phyloP scores from a whole-genome alignment of 2,888 invertebrate genomes.

The Apomyelois bistriatella region DNA sequence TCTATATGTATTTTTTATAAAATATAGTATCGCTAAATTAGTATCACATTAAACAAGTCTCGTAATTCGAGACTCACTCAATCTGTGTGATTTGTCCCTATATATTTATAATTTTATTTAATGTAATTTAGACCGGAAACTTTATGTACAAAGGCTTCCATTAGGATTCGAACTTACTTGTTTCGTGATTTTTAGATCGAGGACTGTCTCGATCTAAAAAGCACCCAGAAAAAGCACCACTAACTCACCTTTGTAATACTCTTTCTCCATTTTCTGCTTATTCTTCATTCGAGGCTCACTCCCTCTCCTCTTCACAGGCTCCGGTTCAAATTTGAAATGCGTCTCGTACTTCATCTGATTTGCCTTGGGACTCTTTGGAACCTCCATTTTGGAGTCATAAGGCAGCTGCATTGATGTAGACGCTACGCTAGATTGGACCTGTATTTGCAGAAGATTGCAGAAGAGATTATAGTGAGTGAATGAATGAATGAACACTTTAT shows the following conservation, averaged over 20 bases:
- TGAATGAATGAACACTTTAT: too few species aligned
- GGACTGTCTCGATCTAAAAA: too few species aligned
- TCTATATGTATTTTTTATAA: too few species aligned
- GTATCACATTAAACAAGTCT: too few species aligned
- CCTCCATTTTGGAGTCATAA: constrained; percentile 56
- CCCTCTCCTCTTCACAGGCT: constrained; percentile 64
- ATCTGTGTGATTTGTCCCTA: too few species aligned
- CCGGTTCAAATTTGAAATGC: constrained; percentile 79
- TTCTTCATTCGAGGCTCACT: constrained; percentile 72
- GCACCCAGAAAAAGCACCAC: not conserved
- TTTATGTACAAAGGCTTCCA: too few species aligned
- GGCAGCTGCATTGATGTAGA: constrained; percentile 67
- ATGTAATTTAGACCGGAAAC: too few species aligned
- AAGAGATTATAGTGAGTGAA: not conserved
- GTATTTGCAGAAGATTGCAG: not conserved
- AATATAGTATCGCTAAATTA: too few species aligned
- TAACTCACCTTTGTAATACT: constrained; percentile 52
- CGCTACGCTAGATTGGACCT: constrained; percentile 54
- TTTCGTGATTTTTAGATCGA: too few species aligned
- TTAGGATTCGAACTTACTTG: too few species aligned
- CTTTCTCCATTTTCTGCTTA: constrained; percentile 77
- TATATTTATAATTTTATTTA: too few species aligned
- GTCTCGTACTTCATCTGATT: constrained; percentile 76
- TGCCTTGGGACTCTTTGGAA: constrained; percentile 68
- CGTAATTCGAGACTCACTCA: too few species aligned